Evolutionary conservation across 2,888 invertebrate genomes (phyloP).

Genomic region (Eulithis testata): DNA sequence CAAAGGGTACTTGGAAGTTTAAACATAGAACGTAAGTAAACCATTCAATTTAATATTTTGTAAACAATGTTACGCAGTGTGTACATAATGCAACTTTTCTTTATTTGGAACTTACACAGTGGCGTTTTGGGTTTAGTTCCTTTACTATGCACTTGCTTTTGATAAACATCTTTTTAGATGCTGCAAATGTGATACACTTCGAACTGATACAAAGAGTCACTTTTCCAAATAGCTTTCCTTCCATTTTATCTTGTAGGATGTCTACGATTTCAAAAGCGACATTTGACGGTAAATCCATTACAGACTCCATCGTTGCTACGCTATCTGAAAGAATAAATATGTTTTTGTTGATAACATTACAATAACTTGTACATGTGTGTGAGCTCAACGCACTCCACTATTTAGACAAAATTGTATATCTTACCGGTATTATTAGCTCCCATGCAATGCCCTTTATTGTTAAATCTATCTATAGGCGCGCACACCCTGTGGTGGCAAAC

Average conservation of each 20-base stretch:
- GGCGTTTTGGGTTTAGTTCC: slow-evolving; percentile 61
- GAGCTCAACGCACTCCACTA: neutral
- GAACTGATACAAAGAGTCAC: slow-evolving; percentile 70
- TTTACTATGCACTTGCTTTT: slow-evolving; percentile 69
- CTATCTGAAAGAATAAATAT: slow-evolving; percentile 60
- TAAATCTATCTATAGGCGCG: slow-evolving; percentile 61
- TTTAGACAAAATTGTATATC: slow-evolving; percentile 19
- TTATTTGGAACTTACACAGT: slow-evolving; percentile 66
- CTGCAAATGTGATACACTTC: slow-evolving; percentile 69
- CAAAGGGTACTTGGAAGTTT: slow-evolving; percentile 39
- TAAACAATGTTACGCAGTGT: slow-evolving; percentile 51
- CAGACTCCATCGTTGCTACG: slow-evolving; percentile 69
- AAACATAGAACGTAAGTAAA: slow-evolving; percentile 47
- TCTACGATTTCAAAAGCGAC: slow-evolving; percentile 74
- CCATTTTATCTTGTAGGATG: slow-evolving; percentile 71
- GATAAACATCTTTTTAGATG: slow-evolving; percentile 66
- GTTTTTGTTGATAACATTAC: neutral
- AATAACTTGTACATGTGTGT: neutral
- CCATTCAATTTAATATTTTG: slow-evolving; percentile 51
- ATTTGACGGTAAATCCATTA: slow-evolving; percentile 75
- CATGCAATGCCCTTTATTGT: slow-evolving; percentile 71
- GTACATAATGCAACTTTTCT: slow-evolving; percentile 57
- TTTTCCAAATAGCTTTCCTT: slow-evolving; percentile 73
- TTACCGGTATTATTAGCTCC: slow-evolving; percentile 69
- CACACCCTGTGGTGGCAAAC: slow-evolving; percentile 70